A percentile compares a stretch with the other conserved stretches of the same genome.
Conservation (phyloP, 2,797 vertebrate species). For the Mormyrus hasselquistii region DNA sequence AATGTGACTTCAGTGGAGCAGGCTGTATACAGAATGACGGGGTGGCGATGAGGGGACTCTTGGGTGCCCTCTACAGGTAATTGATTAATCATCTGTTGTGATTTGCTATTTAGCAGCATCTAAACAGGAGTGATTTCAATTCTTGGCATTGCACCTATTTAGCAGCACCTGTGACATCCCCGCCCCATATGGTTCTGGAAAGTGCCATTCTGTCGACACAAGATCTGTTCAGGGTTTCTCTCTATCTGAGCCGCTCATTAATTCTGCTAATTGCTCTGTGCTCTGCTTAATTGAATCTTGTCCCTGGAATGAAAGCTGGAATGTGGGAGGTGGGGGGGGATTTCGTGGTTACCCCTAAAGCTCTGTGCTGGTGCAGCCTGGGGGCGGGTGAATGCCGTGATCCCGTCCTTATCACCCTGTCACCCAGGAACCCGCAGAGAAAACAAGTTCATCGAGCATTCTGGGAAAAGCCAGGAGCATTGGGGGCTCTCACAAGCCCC, state of each 20-base stretch:
- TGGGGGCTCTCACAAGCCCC: background rate
- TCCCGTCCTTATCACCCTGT: background rate
- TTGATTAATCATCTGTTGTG: constrained; percentile 11
- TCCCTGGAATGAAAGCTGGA: constrained; percentile 23
- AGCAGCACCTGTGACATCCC: background rate
- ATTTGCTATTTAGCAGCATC: background rate
- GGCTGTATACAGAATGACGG: background rate
- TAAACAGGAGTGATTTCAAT: background rate
- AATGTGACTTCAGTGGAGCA: constrained; percentile 27
- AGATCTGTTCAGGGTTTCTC: background rate
- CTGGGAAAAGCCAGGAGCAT: background rate
- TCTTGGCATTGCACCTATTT: background rate
- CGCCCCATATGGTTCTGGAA: background rate
- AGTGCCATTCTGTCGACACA: background rate
- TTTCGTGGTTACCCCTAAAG: background rate
- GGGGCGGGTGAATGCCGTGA: background rate
- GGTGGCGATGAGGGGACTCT: constrained; percentile 23
- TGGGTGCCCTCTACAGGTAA: background rate
- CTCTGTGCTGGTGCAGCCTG: background rate
- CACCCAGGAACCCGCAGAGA: background rate
- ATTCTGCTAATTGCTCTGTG: constrained; percentile 28
- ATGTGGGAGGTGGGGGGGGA: background rate
- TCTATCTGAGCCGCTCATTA: constrained; percentile 22
- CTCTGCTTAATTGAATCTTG: constrained; percentile 25
- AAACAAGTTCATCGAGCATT: background rate